Conservation (phyloP, 2,797 vertebrate genomes). For the Crax fasciolata region DNA sequence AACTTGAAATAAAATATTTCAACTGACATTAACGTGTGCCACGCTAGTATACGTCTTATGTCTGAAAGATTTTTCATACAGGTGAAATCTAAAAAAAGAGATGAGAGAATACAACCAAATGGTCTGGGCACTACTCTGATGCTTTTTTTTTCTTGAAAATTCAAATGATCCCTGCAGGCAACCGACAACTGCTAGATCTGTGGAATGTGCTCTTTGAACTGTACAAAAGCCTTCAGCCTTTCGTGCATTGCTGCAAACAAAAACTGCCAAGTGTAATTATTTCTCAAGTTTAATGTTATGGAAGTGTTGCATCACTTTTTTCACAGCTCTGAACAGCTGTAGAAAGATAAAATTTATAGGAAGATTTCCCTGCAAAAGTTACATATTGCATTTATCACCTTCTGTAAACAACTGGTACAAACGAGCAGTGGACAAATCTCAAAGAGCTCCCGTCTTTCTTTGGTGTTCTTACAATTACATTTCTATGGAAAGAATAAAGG, state of each 20-base stretch:
- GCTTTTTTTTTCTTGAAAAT: slow-evolving; percentile 83
- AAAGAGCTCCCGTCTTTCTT: slow-evolving; percentile 25
- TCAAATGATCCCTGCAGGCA: slow-evolving; percentile 94
- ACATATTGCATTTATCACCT: slow-evolving; percentile 2
- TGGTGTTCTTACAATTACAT: slow-evolving; percentile 37
- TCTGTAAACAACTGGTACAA: slow-evolving; percentile 44
- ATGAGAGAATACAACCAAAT: slow-evolving; percentile 64
- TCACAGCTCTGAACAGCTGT: slow-evolving; percentile 3
- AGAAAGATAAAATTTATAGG: slow-evolving; percentile 49
- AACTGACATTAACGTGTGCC: neutral
- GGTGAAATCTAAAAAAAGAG: slow-evolving; percentile 41
- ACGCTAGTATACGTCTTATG: neutral
- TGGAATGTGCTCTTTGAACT: slow-evolving; percentile 98
- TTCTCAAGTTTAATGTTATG: slow-evolving; percentile 89
- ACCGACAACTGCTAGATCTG: slow-evolving; percentile 89
- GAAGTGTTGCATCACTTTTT: slow-evolving; percentile 84
- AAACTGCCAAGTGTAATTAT: slow-evolving; percentile 94
- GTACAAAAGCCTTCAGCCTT: slow-evolving; percentile 92
- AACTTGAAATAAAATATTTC: neutral
- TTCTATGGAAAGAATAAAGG: slow-evolving; percentile 53
- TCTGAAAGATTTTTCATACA: slow-evolving; percentile 53
- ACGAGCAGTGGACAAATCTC: slow-evolving; percentile 42
- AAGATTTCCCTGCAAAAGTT: neutral
- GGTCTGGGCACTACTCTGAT: slow-evolving; percentile 79
- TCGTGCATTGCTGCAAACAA: slow-evolving; percentile 92